phyloP scores from a whole-genome alignment of 2,113 vertebrate genomes.

The Tor tambroides region DNA sequence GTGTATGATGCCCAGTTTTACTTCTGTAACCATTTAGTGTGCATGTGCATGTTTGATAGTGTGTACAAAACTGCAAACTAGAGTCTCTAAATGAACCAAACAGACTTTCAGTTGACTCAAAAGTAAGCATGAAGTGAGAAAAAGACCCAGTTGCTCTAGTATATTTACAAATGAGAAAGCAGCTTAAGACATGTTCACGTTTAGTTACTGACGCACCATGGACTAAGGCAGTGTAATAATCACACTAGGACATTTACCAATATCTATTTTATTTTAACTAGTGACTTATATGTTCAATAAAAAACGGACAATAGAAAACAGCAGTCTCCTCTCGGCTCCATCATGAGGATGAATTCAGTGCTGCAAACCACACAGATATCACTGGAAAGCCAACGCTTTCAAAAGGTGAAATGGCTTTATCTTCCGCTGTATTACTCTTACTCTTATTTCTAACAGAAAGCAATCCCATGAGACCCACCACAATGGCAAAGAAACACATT shows the following conservation, averaged over 20 bases:
- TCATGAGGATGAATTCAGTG: constrained; percentile 48
- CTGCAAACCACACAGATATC: too few species aligned
- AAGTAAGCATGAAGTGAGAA: background rate
- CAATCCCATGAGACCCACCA: constrained; percentile 48
- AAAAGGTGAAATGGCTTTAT: too few species aligned
- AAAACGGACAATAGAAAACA: background rate
- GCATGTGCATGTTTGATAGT: background rate
- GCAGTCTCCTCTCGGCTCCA: background rate
- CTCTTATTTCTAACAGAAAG: too few species aligned
- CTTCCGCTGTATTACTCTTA: too few species aligned
- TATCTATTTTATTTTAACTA: too few species aligned
- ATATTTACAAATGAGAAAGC: too few species aligned
- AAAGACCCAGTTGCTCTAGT: background rate
- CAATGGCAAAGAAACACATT: constrained; percentile 65
- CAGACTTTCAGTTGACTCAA: background rate
- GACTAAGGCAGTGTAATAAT: too few species aligned
- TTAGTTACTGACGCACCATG: background rate
- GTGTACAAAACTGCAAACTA: background rate
- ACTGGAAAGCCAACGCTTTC: too few species aligned
- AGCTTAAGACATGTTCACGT: background rate
- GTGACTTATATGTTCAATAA: background rate
- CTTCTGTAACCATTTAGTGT: background rate
- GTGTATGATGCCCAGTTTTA: background rate
- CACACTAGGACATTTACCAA: too few species aligned
- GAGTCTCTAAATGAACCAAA: background rate